Percentiles rank a stretch among this genome's conserved stretches.
These are phyloP conservation scores for Limanda limanda DNA, from an alignment of 2,113 vertebrate species.

Conservation along the genomic window DNA sequence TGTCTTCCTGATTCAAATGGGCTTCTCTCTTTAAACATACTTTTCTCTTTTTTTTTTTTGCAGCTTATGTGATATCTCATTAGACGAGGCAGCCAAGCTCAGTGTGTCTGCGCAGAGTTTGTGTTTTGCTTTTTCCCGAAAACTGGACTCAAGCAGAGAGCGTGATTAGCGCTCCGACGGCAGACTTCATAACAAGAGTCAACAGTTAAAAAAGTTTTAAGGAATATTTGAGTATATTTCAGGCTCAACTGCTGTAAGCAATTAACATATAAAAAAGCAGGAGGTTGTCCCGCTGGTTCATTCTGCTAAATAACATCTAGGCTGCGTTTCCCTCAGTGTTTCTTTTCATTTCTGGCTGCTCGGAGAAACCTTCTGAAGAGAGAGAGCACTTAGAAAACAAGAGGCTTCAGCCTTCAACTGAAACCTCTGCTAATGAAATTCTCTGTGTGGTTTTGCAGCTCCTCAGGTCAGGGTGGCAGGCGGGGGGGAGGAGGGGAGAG, in stretches of 20 bases:
- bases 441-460: constrained; percentile 18
- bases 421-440: constrained; percentile 21
- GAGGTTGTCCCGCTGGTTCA: constrained; percentile 30
- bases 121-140: neutral
- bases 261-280: constrained; percentile 27
- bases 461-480: neutral
- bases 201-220: neutral
- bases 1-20: constrained; percentile 34
- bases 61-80: constrained; percentile 1
- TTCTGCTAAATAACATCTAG: constrained; percentile 11
- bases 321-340: neutral
- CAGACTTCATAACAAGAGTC: neutral
- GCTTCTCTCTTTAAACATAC: constrained; percentile 32
- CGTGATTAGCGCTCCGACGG: constrained; percentile 1
- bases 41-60: neutral
- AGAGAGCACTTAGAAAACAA: constrained; percentile 3
- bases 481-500: neutral
- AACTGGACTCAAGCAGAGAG: constrained; percentile 5
- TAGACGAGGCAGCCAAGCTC: neutral
- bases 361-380: neutral
- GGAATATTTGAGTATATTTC: neutral
- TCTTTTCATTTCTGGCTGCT: constrained; percentile 9
- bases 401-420: constrained; percentile 13
- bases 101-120: constrained; percentile 6
- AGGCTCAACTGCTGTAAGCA: neutral